These are phyloP conservation scores for Anoplius nigerrimus DNA, from an alignment of 2,888 invertebrate species.

Conservation along the genomic window DNA sequence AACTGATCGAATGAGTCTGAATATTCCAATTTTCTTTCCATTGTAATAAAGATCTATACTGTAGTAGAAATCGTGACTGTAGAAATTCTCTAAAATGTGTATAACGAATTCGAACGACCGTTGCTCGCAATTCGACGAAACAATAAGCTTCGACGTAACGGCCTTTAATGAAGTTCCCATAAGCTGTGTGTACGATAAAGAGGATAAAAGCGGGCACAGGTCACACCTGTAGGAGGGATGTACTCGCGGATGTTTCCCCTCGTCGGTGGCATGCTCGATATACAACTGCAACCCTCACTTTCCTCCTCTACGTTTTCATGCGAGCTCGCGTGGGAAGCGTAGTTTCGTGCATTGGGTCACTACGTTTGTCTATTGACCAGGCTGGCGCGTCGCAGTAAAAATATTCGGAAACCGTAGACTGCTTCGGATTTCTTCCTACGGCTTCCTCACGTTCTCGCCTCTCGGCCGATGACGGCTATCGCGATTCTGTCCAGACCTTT, in stretches of 20 bases:
- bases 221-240: slow-evolving; percentile 28
- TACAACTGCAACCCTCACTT: neutral
- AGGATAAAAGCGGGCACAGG: slow-evolving; percentile 34
- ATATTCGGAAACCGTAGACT: slow-evolving; percentile 55
- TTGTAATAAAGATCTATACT: too few species aligned
- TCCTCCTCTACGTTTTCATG: slow-evolving; percentile 14
- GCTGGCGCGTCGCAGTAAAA: slow-evolving; percentile 25
- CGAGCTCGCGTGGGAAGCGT: slow-evolving; percentile 54
- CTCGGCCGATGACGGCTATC: slow-evolving; percentile 13
- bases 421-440: slow-evolving; percentile 26
- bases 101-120: too few species aligned
- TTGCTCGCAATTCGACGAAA: too few species aligned
- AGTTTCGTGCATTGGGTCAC: slow-evolving; percentile 26
- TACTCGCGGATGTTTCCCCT: slow-evolving; percentile 6
- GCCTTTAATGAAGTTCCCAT: slow-evolving; percentile 44
- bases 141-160: neutral
- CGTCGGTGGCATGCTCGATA: neutral
- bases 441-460: slow-evolving; percentile 37
- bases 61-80: too few species aligned
- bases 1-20: too few species aligned
- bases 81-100: too few species aligned
- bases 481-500: slow-evolving; percentile 2
- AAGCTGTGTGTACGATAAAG: slow-evolving; percentile 39
- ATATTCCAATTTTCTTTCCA: too few species aligned
- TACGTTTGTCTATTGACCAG: slow-evolving; percentile 7